Percentiles rank a stretch among this genome's conserved stretches.
These are phyloP conservation scores for Copidosoma aretas DNA, from an alignment of 2,888 invertebrate genomes.

Conservation along the genomic window DNA sequence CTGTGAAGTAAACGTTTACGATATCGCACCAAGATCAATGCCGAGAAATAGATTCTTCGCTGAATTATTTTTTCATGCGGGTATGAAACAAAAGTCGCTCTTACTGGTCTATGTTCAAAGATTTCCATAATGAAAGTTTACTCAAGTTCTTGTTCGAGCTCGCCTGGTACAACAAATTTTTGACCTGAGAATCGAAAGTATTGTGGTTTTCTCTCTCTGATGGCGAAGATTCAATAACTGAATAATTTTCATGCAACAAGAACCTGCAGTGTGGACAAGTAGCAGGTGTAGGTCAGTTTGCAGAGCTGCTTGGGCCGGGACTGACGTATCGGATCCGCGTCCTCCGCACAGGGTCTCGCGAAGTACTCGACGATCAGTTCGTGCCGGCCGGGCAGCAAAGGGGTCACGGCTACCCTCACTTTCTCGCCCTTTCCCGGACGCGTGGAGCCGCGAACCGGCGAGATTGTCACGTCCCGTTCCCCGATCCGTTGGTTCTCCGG, in stretches of 20 bases:
- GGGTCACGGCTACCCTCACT: slow-evolving; percentile 53
- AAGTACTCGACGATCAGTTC: slow-evolving; percentile 55
- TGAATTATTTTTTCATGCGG: not conserved
- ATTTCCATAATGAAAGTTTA: slow-evolving; percentile 60
- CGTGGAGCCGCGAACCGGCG: slow-evolving; percentile 50
- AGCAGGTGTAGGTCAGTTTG: slow-evolving; percentile 52
- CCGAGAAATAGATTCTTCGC: slow-evolving; percentile 22
- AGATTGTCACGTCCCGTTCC: slow-evolving; percentile 46
- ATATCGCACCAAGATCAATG: not conserved
- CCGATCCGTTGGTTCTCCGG: slow-evolving; percentile 21
- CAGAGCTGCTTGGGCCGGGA: slow-evolving; percentile 45
- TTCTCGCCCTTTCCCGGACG: slow-evolving; percentile 49
- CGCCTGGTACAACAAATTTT: slow-evolving; percentile 53
- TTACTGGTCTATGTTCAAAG: slow-evolving; percentile 60
- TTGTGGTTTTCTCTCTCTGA: not conserved
- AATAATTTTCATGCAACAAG: not conserved
- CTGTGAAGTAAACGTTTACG: slow-evolving; percentile 8
- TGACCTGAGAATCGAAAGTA: slow-evolving; percentile 52
- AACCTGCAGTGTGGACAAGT: slow-evolving; percentile 59
- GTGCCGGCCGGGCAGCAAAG: slow-evolving; percentile 53
- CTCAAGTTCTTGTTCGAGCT: slow-evolving; percentile 49
- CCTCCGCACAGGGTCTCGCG: slow-evolving; percentile 47
- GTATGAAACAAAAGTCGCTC: slow-evolving; percentile 16
- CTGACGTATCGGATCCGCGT: slow-evolving; percentile 39
- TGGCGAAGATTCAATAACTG: no score